Evolutionary conservation across 2,888 invertebrate genomes (phyloP), one percentile per base, ranked within the genome.

Genomic region (Salticus scenicus): DNA sequence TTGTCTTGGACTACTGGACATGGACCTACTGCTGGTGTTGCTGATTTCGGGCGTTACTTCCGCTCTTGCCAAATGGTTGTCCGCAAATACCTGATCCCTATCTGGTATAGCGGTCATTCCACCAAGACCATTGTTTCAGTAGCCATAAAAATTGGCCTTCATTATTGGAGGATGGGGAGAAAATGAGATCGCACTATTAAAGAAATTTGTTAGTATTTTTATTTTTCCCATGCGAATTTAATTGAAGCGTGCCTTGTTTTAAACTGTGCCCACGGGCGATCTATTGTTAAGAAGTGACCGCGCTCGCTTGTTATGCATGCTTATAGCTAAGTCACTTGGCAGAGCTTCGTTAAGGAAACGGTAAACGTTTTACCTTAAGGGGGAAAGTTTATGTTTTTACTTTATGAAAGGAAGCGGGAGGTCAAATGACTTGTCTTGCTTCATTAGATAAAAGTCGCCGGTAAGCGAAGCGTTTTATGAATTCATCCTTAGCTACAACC

Each of bases 131-230:
- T 80, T 80, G 81, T 81, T 74, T 73, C 69, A 28, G 57, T 57
- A 27, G 73, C 57, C 28, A 63, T n/a, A 74, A 74, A n/a, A 67
- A 74, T 69, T 81, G 67, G 63, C 81, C 74, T 74, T 69, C 80
- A 81, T 81, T 81, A 74, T 24, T 57, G 57, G 57, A 24, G n/a
- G 28, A 27, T 27, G 28, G 27, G 20, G 28, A n/a, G 28, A 28
- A 74, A 80, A 73, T 42, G 37, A 57, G 81, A 81, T 51, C 69
- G 37, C 74, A 70, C 69, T 69, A 80, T 80, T 31, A 57, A n/a
- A 20, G 51, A 51, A 69, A 67, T 69, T 14, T 33, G 28, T 72
- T 41, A 51, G 30, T 63, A 67, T 37, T 78, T 76, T 24, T 69
- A 20, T 67, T 57, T 17, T 57, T 57, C 57, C 57, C 57, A 57